phyloP scores from a whole-genome alignment of 2,888 invertebrate genomes.

The Temnothorax unifasciatus region DNA sequence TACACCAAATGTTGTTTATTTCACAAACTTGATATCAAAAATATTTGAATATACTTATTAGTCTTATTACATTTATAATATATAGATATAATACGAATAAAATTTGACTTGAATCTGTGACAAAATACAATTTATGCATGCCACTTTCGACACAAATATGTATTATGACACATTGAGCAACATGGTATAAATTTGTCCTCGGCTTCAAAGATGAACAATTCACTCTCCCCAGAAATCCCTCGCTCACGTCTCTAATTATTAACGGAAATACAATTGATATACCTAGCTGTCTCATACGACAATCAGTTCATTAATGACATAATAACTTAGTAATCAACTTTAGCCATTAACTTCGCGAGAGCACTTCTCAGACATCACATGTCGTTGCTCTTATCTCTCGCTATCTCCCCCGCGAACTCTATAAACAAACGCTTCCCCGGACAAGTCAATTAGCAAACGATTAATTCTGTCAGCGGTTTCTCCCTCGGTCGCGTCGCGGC shows the following conservation, averaged over 20 bases:
- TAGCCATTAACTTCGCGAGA: neutral
- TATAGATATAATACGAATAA: neutral
- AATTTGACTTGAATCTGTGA: neutral
- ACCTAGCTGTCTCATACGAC: neutral
- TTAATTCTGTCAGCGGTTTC: neutral
- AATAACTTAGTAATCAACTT: slow-evolving; percentile 14
- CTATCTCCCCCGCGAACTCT: neutral
- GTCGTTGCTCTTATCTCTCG: neutral
- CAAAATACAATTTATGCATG: neutral
- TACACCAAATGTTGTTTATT: neutral
- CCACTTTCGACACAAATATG: neutral
- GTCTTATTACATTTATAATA: too few species aligned
- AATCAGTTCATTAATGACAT: neutral
- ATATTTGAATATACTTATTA: neutral
- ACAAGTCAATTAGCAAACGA: neutral
- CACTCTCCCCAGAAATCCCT: neutral
- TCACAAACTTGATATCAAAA: neutral
- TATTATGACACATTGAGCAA: neutral
- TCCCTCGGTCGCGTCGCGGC: neutral
- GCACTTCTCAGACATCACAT: neutral
- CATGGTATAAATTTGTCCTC: neutral
- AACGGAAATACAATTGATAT: neutral
- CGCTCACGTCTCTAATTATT: neutral
- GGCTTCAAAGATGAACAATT: slow-evolving; percentile 3
- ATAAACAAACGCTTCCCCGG: neutral